Evolutionary conservation across 35 echinoderm and acorn worm genomes (phyloP).

Genomic region (Ophiothrix spiculata): DNA sequence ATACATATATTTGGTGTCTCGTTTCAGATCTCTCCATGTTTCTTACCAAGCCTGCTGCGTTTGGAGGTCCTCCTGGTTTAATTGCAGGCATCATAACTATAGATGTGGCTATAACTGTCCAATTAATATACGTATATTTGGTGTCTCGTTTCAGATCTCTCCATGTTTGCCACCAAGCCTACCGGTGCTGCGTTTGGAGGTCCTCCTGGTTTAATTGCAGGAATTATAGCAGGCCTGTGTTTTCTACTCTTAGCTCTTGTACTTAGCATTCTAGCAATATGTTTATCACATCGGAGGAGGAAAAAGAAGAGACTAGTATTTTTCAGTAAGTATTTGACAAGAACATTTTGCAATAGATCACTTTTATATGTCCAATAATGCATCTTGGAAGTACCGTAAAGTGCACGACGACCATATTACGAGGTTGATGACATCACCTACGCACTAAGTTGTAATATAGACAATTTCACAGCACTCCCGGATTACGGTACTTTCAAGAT

Average conservation of each 20-base stretch:
- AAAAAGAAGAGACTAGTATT: constrained; percentile 60
- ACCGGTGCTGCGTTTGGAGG: neutral
- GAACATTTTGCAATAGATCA: no score
- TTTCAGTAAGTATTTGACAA: constrained; percentile 71
- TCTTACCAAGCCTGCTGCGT: neutral
- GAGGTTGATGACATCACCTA: no score
- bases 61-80: constrained; percentile 45
- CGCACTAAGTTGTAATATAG: no score
- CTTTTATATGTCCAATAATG: no score
- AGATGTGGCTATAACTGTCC: no score
- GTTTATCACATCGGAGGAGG: constrained; percentile 40
- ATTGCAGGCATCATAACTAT: constrained; percentile 62
- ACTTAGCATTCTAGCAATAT: constrained; percentile 46
- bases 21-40: neutral
- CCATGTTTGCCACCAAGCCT: neutral
- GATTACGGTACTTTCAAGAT: no score
- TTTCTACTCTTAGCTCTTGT: constrained; percentile 65
- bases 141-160: neutral
- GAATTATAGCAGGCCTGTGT: constrained; percentile 65
- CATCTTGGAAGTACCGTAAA: no score
- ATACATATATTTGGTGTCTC: no score
- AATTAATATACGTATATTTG: no score
- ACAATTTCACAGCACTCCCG: no score
- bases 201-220: constrained; percentile 61
- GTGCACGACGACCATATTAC: no score